Evolutionary conservation across 2,113 vertebrate species (phyloP).

Genomic region (Callocephalon fimbriatum): DNA sequence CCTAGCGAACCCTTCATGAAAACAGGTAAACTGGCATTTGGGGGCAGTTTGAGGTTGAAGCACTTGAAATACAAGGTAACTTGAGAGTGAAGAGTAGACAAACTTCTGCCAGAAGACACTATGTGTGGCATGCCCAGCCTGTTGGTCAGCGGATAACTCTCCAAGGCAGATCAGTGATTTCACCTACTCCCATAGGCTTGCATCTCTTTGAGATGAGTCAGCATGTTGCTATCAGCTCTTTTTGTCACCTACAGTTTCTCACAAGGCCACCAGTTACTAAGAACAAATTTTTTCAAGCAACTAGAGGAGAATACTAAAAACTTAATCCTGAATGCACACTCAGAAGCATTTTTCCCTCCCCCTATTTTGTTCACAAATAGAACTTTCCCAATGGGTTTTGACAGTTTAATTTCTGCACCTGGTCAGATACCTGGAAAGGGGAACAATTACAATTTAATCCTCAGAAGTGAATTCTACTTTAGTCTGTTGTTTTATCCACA

Average conservation of each 20-base stretch:
- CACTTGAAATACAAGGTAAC: background rate
- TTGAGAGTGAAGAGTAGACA: background rate
- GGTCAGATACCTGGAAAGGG: background rate
- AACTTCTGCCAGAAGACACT: background rate
- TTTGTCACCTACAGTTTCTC: background rate
- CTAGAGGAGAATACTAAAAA: background rate
- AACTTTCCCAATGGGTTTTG: background rate
- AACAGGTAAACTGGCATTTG: background rate
- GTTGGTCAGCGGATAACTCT: background rate
- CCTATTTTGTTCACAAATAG: background rate
- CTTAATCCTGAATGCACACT: background rate
- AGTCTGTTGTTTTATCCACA: background rate
- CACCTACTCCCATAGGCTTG: background rate
- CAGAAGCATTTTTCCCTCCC: background rate
- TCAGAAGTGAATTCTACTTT: background rate
- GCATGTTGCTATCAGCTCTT: background rate
- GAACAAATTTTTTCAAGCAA: background rate
- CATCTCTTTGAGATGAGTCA: background rate
- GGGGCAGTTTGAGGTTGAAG: background rate
- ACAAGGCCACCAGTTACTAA: background rate
- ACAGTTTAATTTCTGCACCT: background rate
- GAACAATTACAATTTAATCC: background rate
- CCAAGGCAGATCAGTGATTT: accelerated
- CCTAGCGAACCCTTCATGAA: background rate
- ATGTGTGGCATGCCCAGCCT: background rate